phyloP scores from a whole-genome alignment of 2,113 vertebrate genomes.

The Phycodurus eques region DNA sequence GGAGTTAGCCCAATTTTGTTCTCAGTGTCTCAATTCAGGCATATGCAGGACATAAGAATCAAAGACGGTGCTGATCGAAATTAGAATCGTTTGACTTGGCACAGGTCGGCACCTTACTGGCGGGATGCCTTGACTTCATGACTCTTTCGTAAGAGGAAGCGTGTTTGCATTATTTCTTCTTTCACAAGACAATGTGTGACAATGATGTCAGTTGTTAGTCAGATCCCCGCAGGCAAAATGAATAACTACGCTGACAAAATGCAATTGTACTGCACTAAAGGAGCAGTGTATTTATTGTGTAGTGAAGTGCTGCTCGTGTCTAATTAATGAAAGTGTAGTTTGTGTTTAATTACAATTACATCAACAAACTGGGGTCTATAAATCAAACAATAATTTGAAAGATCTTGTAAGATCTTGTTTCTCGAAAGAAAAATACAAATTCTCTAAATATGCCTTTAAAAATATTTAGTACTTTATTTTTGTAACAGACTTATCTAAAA shows the following conservation, averaged over 20 bases:
- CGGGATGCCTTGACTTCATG: background rate
- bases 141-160: constrained; percentile 1
- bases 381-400: too few species aligned
- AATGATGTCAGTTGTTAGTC: background rate
- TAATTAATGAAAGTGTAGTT: background rate
- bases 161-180: background rate
- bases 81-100: too few species aligned
- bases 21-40: too few species aligned
- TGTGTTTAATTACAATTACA: background rate
- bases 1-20: too few species aligned
- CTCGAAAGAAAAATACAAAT: too few species aligned
- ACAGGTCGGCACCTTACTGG: background rate
- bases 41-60: too few species aligned
- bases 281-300: background rate
- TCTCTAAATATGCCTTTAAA: too few species aligned
- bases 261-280: background rate
- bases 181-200: background rate
- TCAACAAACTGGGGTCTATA: too few species aligned
- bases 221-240: background rate
- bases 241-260: constrained; percentile 2
- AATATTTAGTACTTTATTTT: too few species aligned
- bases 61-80: too few species aligned
- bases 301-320: background rate
- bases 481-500: too few species aligned
- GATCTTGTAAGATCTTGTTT: too few species aligned